Conservation (phyloP, 2,888 invertebrate species). For the Caradrina kadenii region DNA sequence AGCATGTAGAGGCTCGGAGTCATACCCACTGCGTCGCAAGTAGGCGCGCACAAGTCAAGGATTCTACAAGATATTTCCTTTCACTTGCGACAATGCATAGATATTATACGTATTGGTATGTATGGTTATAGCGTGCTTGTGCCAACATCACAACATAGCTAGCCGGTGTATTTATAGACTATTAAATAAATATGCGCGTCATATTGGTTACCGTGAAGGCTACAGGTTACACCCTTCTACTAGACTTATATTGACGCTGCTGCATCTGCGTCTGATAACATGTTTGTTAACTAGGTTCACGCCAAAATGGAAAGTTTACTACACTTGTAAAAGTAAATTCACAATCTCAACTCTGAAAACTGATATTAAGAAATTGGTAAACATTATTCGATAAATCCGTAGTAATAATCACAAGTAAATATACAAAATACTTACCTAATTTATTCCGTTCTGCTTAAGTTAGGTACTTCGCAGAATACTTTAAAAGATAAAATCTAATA, state of each 20-base stretch:
- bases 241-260: neutral
- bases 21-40: conserved; percentile 67
- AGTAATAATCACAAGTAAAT: neutral
- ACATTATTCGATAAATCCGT: neutral
- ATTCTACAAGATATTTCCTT: conserved; percentile 90
- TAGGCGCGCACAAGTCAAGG: conserved; percentile 88
- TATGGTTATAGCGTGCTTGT: conserved; percentile 52
- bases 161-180: conserved; percentile 62
- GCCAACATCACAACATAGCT: conserved; percentile 57
- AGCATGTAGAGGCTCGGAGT: conserved; percentile 55
- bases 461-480: conserved; percentile 44
- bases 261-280: neutral
- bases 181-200: conserved; percentile 57
- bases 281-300: conserved; percentile 1
- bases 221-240: conserved; percentile 38
- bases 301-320: neutral
- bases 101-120: conserved; percentile 65
- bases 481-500: conserved; percentile 15
- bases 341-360: neutral
- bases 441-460: conserved; percentile 13
- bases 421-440: conserved; percentile 1
- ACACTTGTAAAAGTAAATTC: neutral
- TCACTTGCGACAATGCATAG: conserved; percentile 88
- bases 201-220: conserved; percentile 47
- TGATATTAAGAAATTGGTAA: neutral